Evolutionary conservation across 2,797 vertebrate genomes (phyloP).

Genomic region (Clarias fuscus): DNA sequence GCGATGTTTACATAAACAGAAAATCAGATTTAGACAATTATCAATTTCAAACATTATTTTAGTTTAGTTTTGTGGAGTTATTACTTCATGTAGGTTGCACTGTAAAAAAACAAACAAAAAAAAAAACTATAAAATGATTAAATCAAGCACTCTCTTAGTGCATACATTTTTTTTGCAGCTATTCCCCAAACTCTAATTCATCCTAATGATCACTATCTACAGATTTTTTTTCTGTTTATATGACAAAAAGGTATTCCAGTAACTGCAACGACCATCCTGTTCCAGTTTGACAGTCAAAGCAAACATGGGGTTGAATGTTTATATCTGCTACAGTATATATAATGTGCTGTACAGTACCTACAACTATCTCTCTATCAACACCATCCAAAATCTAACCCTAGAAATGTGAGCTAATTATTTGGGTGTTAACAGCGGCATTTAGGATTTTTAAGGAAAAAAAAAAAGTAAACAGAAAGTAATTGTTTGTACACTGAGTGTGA

Average conservation of each 20-base stretch:
- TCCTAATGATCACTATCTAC: neutral
- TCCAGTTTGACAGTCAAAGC: neutral
- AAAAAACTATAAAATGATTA: neutral
- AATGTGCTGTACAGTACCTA: neutral
- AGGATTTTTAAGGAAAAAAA: neutral
- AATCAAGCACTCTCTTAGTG: neutral
- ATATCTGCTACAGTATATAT: neutral
- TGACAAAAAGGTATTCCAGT: neutral
- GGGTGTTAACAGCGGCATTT: neutral
- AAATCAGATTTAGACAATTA: neutral
- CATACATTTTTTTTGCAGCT: neutral
- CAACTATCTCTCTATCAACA: neutral
- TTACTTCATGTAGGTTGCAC: no score
- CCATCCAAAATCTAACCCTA: neutral
- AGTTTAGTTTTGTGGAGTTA: neutral
- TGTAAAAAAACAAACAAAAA: neutral
- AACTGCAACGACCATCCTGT: neutral
- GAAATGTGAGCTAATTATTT: neutral
- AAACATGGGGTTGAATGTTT: neutral
- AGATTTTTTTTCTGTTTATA: neutral
- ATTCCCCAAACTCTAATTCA: neutral
- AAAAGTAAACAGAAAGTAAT: neutral
- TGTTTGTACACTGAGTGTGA: no score
- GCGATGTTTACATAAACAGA: neutral
- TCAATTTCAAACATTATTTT: neutral